These are phyloP conservation scores for Microtus ochrogaster DNA, from an alignment of 2,113 vertebrate species.

Conservation along the genomic window DNA sequence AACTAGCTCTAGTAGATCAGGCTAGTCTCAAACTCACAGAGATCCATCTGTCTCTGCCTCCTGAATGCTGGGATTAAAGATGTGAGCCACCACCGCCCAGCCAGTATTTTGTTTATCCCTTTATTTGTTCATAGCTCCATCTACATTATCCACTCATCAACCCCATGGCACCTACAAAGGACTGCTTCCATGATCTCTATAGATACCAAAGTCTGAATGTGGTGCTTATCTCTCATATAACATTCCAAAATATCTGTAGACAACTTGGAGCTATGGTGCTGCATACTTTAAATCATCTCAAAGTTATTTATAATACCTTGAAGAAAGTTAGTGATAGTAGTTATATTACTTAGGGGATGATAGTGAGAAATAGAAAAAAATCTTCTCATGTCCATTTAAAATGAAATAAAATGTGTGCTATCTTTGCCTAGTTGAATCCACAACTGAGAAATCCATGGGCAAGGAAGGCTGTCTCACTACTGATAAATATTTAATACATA, in stretches of 20 bases:
- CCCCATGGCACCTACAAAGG: neutral
- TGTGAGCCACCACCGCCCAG: no score
- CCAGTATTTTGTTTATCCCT: neutral
- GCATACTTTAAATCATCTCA: neutral
- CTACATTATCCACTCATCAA: neutral
- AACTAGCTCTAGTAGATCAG: no score
- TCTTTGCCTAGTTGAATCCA: neutral
- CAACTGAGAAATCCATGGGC: neutral
- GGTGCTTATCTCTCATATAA: neutral
- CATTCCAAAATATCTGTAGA: neutral
- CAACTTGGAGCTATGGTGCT: neutral
- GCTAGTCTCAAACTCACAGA: no score
- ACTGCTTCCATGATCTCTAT: neutral
- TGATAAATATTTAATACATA: neutral
- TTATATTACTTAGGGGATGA: neutral
- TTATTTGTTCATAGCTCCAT: constrained; percentile 3
- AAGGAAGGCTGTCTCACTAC: neutral
- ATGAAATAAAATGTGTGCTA: neutral
- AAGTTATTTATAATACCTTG: neutral
- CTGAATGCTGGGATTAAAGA: no score
- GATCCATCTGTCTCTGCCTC: no score
- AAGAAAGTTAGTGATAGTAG: neutral
- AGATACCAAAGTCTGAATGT: neutral
- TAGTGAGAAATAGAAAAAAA: no score
- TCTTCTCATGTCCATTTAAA: neutral